Conservation (phyloP, 1,140 invertebrate species). For the Ostrea denselamellosa region DNA sequence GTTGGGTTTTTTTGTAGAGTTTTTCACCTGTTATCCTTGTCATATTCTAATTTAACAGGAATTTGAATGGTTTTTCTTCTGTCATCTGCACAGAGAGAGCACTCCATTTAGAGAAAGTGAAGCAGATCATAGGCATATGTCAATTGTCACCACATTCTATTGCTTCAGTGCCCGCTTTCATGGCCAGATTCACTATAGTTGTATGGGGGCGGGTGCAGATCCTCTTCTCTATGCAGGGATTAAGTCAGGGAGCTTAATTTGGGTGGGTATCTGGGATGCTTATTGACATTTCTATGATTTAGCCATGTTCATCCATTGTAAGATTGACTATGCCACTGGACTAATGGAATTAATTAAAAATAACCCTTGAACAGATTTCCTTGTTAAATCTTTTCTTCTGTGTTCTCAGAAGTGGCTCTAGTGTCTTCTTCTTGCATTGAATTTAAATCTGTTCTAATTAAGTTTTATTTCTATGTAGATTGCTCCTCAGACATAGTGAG, state of each 20-base stretch:
- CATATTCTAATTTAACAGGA: slow-evolving; percentile 25
- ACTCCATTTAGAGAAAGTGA: slow-evolving; percentile 18
- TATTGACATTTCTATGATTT: slow-evolving; percentile 33
- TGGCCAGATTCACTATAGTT: background rate
- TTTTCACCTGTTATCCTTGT: slow-evolving; percentile 6
- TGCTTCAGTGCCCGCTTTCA: background rate
- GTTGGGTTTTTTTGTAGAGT: background rate
- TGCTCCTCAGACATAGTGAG: background rate
- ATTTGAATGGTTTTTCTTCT: background rate
- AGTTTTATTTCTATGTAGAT: slow-evolving; percentile 38
- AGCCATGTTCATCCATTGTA: background rate
- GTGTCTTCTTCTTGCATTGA: slow-evolving; percentile 20
- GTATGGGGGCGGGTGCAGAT: background rate
- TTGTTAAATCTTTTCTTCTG: slow-evolving; percentile 17
- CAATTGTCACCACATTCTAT: slow-evolving; percentile 23
- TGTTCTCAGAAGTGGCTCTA: slow-evolving; percentile 18
- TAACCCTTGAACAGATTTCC: slow-evolving; percentile 29
- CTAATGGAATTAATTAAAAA: slow-evolving; percentile 40
- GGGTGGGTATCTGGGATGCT: background rate
- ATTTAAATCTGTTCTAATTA: slow-evolving; percentile 33
- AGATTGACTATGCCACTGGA: background rate
- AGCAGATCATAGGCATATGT: slow-evolving; percentile 28
- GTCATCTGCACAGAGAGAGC: background rate
- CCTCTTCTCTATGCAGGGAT: slow-evolving; percentile 23
- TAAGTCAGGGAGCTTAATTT: slow-evolving; percentile 29